Conservation (phyloP, 2,888 invertebrate genomes). For the Autographa gamma region DNA sequence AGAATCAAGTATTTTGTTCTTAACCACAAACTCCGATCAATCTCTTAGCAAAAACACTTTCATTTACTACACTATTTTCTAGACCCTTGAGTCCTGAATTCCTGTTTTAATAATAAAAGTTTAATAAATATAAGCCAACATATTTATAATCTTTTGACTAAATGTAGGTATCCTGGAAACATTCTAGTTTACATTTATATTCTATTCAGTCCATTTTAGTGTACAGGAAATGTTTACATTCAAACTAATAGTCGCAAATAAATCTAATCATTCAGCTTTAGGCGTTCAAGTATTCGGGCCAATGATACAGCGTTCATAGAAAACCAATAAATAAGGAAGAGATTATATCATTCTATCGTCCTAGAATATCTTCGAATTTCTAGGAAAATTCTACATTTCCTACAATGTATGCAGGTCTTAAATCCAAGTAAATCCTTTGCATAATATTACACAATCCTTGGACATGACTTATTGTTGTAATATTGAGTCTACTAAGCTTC, state of each 20-base stretch:
- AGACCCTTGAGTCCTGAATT: no score
- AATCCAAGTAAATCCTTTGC: conserved; percentile 32
- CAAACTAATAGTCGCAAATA: conserved; percentile 49
- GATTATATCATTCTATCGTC: conserved; percentile 29
- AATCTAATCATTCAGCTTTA: conserved; percentile 47
- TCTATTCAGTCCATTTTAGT: conserved; percentile 23
- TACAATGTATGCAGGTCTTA: conserved; percentile 10
- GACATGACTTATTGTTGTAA: conserved; percentile 53
- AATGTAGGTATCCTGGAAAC: conserved; percentile 8
- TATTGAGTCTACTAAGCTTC: conserved; percentile 36
- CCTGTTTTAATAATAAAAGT: no score
- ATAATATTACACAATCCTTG: conserved; percentile 50
- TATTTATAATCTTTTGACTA: not conserved
- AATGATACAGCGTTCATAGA: conserved; percentile 29
- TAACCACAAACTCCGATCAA: no score
- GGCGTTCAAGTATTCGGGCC: conserved; percentile 30
- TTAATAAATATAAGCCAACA: no score
- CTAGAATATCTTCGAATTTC: conserved; percentile 38
- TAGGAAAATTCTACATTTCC: conserved; percentile 46
- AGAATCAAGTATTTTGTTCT: no score
- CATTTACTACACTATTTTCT: no score
- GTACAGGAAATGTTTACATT: conserved; percentile 51
- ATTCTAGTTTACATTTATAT: conserved; percentile 22
- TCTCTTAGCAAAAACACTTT: no score
- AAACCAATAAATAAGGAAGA: conserved; percentile 52